Conservation (phyloP, 64 coral and sea anemone genomes). For the Astreopora myriophthalma region DNA sequence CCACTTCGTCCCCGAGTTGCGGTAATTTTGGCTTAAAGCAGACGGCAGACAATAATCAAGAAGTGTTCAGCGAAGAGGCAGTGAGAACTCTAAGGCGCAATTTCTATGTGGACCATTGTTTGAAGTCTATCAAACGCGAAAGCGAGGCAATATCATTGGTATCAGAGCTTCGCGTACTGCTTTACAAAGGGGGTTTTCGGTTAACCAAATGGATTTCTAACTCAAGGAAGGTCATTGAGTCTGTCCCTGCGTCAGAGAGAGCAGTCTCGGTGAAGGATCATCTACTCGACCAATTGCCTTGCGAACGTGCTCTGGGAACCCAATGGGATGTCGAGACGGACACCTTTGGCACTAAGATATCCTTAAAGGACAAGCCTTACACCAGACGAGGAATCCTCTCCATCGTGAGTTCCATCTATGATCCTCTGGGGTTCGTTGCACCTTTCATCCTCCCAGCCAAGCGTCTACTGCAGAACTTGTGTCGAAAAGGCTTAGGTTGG, state of each 20-base stretch:
- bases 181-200: background rate
- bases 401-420: slow-evolving; percentile 27
- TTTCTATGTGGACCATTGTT: slow-evolving; percentile 25
- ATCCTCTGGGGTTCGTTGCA: slow-evolving; percentile 38
- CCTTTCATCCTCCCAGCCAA: slow-evolving; percentile 20
- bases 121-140: background rate
- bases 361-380: background rate
- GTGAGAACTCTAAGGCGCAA: background rate
- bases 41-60: background rate
- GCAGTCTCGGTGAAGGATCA: background rate
- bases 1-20: slow-evolving; percentile 34
- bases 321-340: slow-evolving; percentile 13
- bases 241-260: background rate
- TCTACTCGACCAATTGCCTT: slow-evolving; percentile 2
- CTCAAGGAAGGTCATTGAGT: background rate
- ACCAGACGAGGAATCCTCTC: slow-evolving; percentile 24
- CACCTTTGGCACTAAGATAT: slow-evolving; percentile 6
- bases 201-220: slow-evolving; percentile 20
- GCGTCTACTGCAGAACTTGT: slow-evolving; percentile 22
- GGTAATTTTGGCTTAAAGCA: slow-evolving; percentile 44
- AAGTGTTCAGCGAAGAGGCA: background rate
- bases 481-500: background rate
- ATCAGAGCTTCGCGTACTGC: background rate
- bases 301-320: slow-evolving; percentile 7
- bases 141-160: background rate